Percentiles rank a stretch among this genome's conserved stretches.
phyloP scores from a whole-genome alignment of 1,140 invertebrate species.

The Arion vulgaris region DNA sequence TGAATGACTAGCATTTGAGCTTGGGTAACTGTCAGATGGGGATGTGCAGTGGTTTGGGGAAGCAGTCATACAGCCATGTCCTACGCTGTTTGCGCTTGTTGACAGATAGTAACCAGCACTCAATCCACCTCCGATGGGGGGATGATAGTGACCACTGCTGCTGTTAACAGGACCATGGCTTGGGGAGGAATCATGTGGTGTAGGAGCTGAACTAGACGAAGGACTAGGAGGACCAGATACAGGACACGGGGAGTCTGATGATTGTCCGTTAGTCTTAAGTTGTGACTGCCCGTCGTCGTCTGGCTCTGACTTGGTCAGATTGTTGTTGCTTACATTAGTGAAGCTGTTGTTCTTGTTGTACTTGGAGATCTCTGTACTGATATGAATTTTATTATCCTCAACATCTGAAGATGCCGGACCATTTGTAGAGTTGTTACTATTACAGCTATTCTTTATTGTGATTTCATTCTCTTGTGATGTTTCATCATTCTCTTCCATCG shows the following conservation, averaged over 20 bases:
- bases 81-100: neutral
- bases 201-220: neutral
- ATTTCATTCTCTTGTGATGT: neutral
- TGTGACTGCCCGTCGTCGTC: neutral
- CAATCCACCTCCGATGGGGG: neutral
- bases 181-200: neutral
- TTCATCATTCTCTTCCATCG: slow-evolving; percentile 20
- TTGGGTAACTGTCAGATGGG: slow-evolving; percentile 19
- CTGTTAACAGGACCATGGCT: neutral
- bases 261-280: slow-evolving; percentile 19
- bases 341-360: slow-evolving; percentile 13
- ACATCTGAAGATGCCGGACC: neutral
- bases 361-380: neutral
- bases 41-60: slow-evolving; percentile 23
- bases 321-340: slow-evolving; percentile 28
- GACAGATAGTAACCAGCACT: slow-evolving; percentile 11
- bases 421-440: neutral
- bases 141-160: slow-evolving; percentile 22
- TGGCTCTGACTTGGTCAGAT: neutral
- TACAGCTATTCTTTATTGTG: slow-evolving; percentile 6
- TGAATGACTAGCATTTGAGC: slow-evolving; percentile 24
- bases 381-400: slow-evolving; percentile 4
- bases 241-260: neutral
- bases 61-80: neutral
- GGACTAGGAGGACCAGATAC: slow-evolving; percentile 22